These are phyloP conservation scores for Halcyon badia DNA, from an alignment of 2,797 vertebrate species.

Conservation along the genomic window DNA sequence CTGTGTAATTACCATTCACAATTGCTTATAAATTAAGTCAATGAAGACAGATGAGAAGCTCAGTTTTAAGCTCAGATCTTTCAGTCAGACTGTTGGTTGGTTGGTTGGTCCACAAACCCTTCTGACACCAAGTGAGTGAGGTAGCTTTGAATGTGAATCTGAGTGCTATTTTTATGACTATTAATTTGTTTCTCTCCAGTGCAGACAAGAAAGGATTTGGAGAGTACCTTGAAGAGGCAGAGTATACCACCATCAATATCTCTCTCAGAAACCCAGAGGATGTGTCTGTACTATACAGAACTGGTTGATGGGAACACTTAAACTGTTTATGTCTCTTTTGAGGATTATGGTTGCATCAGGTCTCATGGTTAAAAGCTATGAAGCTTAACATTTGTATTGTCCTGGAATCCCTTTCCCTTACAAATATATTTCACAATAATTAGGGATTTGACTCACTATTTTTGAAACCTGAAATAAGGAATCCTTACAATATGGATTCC, in stretches of 20 bases:
- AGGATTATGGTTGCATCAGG: rapidly evolving
- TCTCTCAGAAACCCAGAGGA: background rate
- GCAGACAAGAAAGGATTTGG: background rate
- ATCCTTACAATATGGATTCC: background rate
- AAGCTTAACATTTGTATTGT: background rate
- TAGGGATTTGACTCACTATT: background rate
- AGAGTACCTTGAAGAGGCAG: background rate
- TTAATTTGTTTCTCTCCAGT: background rate
- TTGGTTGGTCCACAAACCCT: background rate
- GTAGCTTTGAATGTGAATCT: background rate
- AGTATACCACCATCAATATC: rapidly evolving
- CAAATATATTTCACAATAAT: background rate
- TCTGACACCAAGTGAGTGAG: background rate
- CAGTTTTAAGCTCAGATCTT: background rate
- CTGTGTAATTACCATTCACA: background rate
- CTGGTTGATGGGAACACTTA: background rate
- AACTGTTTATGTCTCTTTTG: background rate
- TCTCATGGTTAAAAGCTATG: background rate
- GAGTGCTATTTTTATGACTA: background rate
- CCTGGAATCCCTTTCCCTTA: background rate
- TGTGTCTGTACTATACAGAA: rapidly evolving
- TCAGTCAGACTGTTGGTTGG: background rate
- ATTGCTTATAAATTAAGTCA: background rate
- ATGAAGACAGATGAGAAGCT: background rate
- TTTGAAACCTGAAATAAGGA: background rate